phyloP scores from a whole-genome alignment of 2,797 vertebrate genomes.

The Enteromius trimaculatus region DNA sequence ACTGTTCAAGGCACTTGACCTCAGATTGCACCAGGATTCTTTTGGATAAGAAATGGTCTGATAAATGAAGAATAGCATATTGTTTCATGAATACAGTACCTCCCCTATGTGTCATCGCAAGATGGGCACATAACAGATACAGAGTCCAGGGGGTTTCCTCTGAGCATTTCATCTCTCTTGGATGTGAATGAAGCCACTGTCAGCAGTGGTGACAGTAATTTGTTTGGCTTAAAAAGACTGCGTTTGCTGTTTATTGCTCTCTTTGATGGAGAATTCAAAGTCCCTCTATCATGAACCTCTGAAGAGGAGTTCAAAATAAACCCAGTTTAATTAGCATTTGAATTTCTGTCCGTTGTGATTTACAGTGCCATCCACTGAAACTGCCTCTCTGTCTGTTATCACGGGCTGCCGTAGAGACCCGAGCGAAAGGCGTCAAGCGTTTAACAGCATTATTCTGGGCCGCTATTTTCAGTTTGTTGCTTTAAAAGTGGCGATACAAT shows the following conservation, averaged over 20 bases:
- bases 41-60: not conserved
- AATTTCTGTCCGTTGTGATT: conserved; percentile 57
- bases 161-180: conserved; percentile 52
- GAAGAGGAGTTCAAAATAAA: conserved; percentile 59
- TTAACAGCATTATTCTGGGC: conserved; percentile 49
- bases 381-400: conserved; percentile 48
- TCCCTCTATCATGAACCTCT: conserved; percentile 47
- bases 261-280: conserved; percentile 63
- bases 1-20: not conserved
- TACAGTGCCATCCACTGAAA: conserved; percentile 42
- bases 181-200: conserved; percentile 56
- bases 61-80: not conserved
- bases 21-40: conserved; percentile 7
- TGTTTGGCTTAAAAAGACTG: conserved; percentile 46
- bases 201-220: conserved; percentile 50
- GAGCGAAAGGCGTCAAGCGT: not conserved
- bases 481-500: conserved; percentile 19
- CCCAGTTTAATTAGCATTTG: conserved; percentile 63
- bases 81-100: conserved; percentile 27
- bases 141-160: conserved; percentile 41
- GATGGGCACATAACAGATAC: conserved; percentile 14
- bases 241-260: conserved; percentile 45
- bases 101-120: conserved; percentile 11
- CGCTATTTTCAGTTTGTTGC: conserved; percentile 41
- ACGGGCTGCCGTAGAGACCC: not conserved